Percentiles rank a stretch among this genome's conserved stretches.
phyloP scores from a whole-genome alignment of 2,888 invertebrate species.

The Chorisops tibialis region DNA sequence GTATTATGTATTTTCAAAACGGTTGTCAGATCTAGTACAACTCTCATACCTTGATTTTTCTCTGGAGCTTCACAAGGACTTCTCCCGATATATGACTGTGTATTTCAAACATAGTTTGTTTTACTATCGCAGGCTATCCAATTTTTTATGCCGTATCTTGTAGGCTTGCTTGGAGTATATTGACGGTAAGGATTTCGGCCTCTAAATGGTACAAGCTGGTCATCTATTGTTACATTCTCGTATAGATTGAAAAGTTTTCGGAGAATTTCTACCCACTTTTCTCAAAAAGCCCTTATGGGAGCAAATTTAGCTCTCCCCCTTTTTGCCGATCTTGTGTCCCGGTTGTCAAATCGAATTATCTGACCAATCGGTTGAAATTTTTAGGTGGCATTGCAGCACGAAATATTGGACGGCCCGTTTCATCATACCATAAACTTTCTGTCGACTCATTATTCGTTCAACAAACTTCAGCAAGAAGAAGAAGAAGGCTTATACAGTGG shows the following conservation, averaged over 20 bases:
- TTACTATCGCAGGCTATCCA: conserved; percentile 1
- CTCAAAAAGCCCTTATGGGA: not conserved
- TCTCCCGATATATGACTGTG: not conserved
- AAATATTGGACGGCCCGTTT: not conserved
- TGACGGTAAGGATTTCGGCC: not conserved
- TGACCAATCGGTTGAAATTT: not conserved
- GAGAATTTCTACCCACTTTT: conserved; percentile 4
- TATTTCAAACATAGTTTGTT: conserved; percentile 8
- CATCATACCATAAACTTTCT: not conserved
- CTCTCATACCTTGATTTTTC: conserved; percentile 4
- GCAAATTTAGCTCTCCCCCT: not conserved
- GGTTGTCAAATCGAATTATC: not conserved
- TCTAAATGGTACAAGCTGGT: conserved; percentile 2
- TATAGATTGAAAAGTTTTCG: not conserved
- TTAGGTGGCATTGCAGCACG: not conserved
- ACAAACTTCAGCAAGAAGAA: not conserved
- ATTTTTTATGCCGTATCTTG: conserved; percentile 10
- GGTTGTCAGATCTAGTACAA: not conserved
- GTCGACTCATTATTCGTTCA: not conserved
- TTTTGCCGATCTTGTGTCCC: not conserved
- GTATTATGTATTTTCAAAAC: not conserved
- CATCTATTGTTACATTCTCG: not conserved
- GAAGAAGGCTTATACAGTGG: too few species aligned
- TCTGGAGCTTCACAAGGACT: not conserved
- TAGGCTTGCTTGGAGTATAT: conserved; percentile 1